These are phyloP conservation scores for Hypsibius dujardini DNA, from an alignment of 1,140 invertebrate species.

Conservation along the genomic window DNA sequence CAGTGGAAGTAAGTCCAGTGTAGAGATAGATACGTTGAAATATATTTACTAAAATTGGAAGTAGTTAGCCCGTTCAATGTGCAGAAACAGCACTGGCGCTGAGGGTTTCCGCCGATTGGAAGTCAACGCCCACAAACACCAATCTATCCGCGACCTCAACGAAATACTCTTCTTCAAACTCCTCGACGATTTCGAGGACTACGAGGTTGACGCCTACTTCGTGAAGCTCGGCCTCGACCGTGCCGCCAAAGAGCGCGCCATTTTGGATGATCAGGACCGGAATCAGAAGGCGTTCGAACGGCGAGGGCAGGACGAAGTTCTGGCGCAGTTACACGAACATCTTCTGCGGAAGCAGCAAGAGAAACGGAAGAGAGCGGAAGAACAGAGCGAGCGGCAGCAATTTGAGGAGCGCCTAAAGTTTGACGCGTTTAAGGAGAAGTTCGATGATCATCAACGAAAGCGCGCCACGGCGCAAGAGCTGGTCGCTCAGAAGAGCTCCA, in stretches of 20 bases:
- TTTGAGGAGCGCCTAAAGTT: slow-evolving; percentile 9
- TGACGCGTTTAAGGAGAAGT: neutral
- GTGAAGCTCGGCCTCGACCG: neutral
- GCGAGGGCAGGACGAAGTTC: neutral
- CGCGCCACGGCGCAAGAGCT: neutral
- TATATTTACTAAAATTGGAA: neutral
- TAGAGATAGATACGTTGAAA: neutral
- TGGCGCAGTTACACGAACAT: neutral
- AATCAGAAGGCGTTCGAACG: neutral
- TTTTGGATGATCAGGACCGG: neutral
- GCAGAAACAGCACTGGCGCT: neutral
- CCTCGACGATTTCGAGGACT: neutral
- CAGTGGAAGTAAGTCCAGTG: neutral
- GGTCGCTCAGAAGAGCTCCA: neutral
- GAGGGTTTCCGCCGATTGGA: neutral
- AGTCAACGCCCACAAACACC: neutral
- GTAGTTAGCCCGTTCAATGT: neutral
- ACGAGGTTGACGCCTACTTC: neutral
- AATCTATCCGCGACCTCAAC: neutral
- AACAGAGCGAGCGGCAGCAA: neutral
- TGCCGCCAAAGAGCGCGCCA: neutral
- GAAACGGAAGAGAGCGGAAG: neutral
- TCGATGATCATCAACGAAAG: neutral
- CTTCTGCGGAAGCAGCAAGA: neutral
- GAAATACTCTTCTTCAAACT: neutral